Conservation (phyloP, 2,113 vertebrate species). For the Candoia aspera region DNA sequence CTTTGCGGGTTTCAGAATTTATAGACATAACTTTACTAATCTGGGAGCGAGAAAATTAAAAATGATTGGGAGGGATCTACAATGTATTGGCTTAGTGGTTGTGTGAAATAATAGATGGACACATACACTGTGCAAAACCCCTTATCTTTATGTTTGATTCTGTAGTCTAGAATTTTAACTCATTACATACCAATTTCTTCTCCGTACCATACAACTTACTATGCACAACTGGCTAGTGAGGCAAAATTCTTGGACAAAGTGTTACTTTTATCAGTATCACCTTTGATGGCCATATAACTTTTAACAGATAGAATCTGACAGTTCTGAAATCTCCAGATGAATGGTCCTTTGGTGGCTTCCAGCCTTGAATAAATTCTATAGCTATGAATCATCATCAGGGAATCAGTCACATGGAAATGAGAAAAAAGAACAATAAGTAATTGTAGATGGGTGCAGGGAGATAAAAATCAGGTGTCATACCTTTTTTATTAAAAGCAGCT, state of each 20-base stretch:
- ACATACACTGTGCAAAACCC: background rate
- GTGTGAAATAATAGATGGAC: background rate
- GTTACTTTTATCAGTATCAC: background rate
- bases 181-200: background rate
- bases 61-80: background rate
- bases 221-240: background rate
- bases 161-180: background rate
- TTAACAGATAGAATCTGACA: slow-evolving; percentile 21
- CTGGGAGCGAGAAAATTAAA: background rate
- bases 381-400: slow-evolving; percentile 52
- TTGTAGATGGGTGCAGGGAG: slow-evolving; percentile 29
- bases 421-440: slow-evolving; percentile 52
- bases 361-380: slow-evolving; percentile 24
- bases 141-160: background rate
- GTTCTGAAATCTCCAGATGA: slow-evolving; percentile 28
- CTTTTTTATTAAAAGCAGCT: slow-evolving; percentile 55
- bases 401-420: slow-evolving; percentile 56
- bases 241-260: background rate
- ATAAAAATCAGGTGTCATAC: slow-evolving; percentile 38
- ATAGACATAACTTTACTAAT: background rate
- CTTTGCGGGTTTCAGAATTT: background rate
- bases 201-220: too few species aligned
- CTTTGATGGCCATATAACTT: background rate
- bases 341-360: slow-evolving; percentile 36
- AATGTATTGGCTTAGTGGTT: background rate